Evolutionary conservation across 2,113 vertebrate genomes (phyloP), one percentile per base, ranked within the genome.

Genomic region (Genyomyrus donnyi): DNA sequence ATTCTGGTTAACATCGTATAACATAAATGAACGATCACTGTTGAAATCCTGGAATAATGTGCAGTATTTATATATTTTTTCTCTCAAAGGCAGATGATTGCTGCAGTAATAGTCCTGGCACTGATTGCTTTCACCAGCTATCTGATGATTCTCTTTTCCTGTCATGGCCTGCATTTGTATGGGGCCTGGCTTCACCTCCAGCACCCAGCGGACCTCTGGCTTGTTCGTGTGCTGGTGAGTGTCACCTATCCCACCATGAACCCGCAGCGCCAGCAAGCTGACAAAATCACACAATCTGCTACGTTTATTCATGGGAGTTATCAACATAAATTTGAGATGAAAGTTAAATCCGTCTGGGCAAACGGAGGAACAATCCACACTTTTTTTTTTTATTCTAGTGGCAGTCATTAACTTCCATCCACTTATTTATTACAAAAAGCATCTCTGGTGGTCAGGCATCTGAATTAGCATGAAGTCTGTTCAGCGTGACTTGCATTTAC

Each of bases 151-250:
- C 95, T 95, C 91, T 91, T 97, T 93, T 96, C 95, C 3, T 96
- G 96, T 90, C 91, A 80, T 85, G 94, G 94, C 0, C 48, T 97
- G n/a, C 88, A 92, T 56, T 58, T 52, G 66, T 93, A 96, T 27
- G 95, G 94, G 85, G 92, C 89, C 0, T 97, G 96, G 96, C 92
- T 98, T 31, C 90, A 88, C 88, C 96, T 96, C 92, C 92, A 93
- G 87, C 95, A 96, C 93, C 95, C 88, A 93, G 92, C 84, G 11
- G 97, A 97, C 21, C 95, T 97, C 90, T 97, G 96, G 96, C 95
- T 97, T 80, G 93, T 95, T 49, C 93, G 95, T 9, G 92, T 96
- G 89, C 91, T 97, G 91, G 97, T 94, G 0, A 93, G 94, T 91
- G 7, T 5, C 1, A 9, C 56, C 62, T 9, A 10, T 66, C n/a